A percentile compares a stretch with the other conserved stretches of the same genome.
phyloP scores from a whole-genome alignment of 2,888 invertebrate species.

The Eupithecia abbreviata region DNA sequence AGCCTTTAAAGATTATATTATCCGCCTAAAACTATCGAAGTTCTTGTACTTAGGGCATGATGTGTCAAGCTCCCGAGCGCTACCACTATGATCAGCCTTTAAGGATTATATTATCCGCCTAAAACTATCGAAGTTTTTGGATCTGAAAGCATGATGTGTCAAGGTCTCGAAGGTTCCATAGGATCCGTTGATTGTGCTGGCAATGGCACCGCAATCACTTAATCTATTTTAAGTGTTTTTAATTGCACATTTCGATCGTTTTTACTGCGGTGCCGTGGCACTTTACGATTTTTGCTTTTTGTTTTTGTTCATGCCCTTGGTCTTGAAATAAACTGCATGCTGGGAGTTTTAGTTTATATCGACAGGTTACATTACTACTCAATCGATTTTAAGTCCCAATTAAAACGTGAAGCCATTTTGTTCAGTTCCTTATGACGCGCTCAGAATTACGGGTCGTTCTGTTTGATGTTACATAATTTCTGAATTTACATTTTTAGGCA shows the following conservation, averaged over 20 bases:
- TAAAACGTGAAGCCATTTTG: slow-evolving; percentile 50
- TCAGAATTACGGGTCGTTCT: slow-evolving; percentile 1
- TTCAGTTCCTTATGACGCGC: slow-evolving; percentile 18
- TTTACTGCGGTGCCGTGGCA: slow-evolving; percentile 59
- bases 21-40: background rate
- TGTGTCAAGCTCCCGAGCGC: slow-evolving; percentile 54
- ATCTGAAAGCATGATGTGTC: slow-evolving; percentile 35
- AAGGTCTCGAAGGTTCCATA: slow-evolving; percentile 50
- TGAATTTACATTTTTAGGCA: slow-evolving; percentile 8
- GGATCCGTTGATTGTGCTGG: slow-evolving; percentile 50
- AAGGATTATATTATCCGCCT: background rate
- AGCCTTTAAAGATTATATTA: too few species aligned
- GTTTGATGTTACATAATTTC: slow-evolving; percentile 10
- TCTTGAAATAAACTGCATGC: slow-evolving; percentile 33
- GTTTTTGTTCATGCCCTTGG: slow-evolving; percentile 38
- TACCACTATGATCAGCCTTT: background rate
- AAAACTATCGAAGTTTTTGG: background rate
- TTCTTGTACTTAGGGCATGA: background rate
- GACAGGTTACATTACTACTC: slow-evolving; percentile 52
- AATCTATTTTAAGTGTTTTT: slow-evolving; percentile 74
- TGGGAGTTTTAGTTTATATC: slow-evolving; percentile 44
- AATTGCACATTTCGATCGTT: slow-evolving; percentile 61
- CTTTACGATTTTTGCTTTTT: slow-evolving; percentile 52
- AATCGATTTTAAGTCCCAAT: slow-evolving; percentile 51
- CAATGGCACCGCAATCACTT: slow-evolving; percentile 63